phyloP scores from a whole-genome alignment of 2,797 vertebrate species.

The Peromyscus aztecus region DNA sequence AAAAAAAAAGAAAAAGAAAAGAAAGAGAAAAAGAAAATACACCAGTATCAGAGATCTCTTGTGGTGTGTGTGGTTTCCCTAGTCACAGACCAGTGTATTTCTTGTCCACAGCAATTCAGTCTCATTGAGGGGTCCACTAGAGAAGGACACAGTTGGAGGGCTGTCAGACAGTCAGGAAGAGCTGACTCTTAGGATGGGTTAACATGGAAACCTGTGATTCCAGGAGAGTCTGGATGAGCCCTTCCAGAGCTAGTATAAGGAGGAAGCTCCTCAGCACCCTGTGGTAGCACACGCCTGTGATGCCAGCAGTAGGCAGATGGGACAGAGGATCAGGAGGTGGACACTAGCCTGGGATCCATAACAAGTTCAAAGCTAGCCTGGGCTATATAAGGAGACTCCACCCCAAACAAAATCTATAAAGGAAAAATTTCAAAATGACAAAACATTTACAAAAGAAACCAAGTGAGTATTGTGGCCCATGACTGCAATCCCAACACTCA shows the following conservation, averaged over 20 bases:
- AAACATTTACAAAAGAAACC: background rate
- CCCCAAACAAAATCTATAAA: background rate
- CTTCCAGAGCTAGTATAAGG: background rate
- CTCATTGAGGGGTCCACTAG: background rate
- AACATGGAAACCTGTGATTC: background rate
- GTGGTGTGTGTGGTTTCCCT: background rate
- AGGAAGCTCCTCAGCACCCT: background rate
- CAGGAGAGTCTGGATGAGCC: background rate
- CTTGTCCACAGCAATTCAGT: background rate
- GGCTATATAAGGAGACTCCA: background rate
- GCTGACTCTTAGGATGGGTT: background rate
- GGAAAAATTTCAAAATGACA: background rate
- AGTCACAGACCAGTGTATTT: background rate
- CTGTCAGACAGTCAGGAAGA: background rate
- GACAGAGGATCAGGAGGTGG: background rate
- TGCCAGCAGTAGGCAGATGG: background rate
- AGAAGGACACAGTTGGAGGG: background rate
- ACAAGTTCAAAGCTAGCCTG: background rate
- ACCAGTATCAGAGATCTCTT: background rate
- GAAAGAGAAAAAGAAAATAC: background rate
- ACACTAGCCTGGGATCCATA: background rate
- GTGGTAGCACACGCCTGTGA: background rate
- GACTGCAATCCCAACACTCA: background rate
- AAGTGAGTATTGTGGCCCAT: background rate
- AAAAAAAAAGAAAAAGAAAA: no score